A percentile compares a stretch with the other conserved stretches of the same genome.
Conservation (phyloP, 2,888 invertebrate genomes). For the Lampropteryx suffumata region DNA sequence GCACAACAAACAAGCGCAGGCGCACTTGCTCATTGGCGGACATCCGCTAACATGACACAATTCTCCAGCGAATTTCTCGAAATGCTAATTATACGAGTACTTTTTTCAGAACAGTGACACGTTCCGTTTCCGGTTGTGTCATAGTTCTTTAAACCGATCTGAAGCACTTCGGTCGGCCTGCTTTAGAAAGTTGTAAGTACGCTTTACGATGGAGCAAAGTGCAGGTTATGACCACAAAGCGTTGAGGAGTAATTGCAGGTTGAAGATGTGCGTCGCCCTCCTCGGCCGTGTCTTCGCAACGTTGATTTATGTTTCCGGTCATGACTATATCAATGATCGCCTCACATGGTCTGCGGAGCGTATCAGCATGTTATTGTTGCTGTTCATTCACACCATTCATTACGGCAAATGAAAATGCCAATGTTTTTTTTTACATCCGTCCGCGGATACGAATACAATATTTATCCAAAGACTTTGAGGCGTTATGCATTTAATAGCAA, state of each 20-base stretch:
- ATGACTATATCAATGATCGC: slow-evolving; percentile 72
- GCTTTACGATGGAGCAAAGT: slow-evolving; percentile 17
- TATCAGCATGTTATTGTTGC: slow-evolving; percentile 49
- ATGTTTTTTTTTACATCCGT: slow-evolving; percentile 38
- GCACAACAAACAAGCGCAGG: slow-evolving; percentile 29
- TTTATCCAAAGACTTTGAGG: background rate
- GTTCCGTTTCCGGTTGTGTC: background rate
- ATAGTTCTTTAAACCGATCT: background rate
- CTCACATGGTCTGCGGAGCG: slow-evolving; percentile 57
- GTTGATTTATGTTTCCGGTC: slow-evolving; percentile 76
- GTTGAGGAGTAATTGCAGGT: slow-evolving; percentile 31
- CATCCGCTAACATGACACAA: slow-evolving; percentile 39
- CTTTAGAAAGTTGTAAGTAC: slow-evolving; percentile 18
- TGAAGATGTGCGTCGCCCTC: slow-evolving; percentile 40
- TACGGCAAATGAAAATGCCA: slow-evolving; percentile 51
- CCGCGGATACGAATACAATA: slow-evolving; percentile 28
- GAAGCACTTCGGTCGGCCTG: background rate
- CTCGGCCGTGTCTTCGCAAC: slow-evolving; percentile 52
- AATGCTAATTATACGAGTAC: slow-evolving; percentile 2
- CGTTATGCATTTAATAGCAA: too few species aligned
- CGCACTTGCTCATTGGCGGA: slow-evolving; percentile 33
- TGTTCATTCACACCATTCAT: slow-evolving; percentile 61
- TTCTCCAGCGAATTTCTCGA: slow-evolving; percentile 30
- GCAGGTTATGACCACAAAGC: slow-evolving; percentile 30
- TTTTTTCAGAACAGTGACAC: slow-evolving; percentile 4